phyloP scores from a whole-genome alignment of 2,797 vertebrate species.

The Artibeus lituratus region DNA sequence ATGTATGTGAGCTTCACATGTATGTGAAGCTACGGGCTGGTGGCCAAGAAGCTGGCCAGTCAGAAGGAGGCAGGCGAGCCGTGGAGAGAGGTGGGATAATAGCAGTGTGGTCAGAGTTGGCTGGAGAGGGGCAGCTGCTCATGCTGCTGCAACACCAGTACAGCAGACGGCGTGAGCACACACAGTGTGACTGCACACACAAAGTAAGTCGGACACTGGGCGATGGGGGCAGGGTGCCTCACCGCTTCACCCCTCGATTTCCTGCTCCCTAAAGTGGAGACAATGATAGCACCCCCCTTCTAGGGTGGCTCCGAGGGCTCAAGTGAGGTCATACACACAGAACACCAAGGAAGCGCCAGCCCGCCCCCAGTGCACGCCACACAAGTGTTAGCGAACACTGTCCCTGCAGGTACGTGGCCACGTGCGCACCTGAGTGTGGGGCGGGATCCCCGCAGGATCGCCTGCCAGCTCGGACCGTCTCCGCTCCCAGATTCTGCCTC shows the following conservation, averaged over 20 bases:
- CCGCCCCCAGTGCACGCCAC: not conserved
- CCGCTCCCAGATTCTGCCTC: not conserved
- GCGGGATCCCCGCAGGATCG: too few relatives aligned
- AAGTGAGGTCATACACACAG: not conserved
- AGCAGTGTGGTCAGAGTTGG: not conserved
- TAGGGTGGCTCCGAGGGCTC: not conserved
- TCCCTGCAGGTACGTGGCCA: rapidly evolving
- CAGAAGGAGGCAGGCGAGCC: not conserved
- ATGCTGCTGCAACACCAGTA: rapidly evolving
- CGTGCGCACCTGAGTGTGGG: rapidly evolving
- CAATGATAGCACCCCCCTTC: not conserved
- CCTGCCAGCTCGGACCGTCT: not conserved
- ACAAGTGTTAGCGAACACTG: not conserved
- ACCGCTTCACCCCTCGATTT: not conserved
- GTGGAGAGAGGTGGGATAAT: rapidly evolving
- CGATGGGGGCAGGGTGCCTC: not conserved
- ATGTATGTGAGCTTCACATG: not conserved
- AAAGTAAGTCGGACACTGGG: not conserved
- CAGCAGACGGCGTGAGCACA: not conserved
- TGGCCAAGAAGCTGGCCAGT: not conserved
- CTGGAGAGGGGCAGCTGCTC: not conserved
- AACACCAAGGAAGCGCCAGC: not conserved
- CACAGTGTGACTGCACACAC: rapidly evolving
- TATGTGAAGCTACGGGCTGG: not conserved
- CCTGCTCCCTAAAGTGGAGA: not conserved